Evolutionary conservation across 2,797 vertebrate species (phyloP).

Genomic region (Mormyrops attenuatus): DNA sequence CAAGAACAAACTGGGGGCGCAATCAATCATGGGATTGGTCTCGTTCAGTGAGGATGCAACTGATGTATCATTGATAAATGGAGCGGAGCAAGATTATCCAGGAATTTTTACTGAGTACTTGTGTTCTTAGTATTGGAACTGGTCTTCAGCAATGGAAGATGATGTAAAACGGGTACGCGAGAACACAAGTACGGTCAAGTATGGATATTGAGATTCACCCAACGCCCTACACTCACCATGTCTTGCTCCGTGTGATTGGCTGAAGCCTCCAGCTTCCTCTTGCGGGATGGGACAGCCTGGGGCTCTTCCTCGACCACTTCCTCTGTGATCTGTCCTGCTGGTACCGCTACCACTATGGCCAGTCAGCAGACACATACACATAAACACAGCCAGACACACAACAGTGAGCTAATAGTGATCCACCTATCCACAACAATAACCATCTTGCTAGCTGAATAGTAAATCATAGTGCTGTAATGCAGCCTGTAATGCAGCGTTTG

Average conservation of each 20-base stretch:
- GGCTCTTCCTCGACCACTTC: slow-evolving; percentile 64
- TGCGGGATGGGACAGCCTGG: slow-evolving; percentile 62
- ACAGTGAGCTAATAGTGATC: background rate
- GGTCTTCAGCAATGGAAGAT: background rate
- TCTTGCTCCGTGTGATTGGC: slow-evolving; percentile 57
- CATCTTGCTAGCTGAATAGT: background rate
- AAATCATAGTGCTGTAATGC: background rate
- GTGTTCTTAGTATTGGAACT: background rate
- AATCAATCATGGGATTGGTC: background rate
- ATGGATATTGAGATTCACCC: background rate
- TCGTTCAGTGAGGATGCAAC: background rate
- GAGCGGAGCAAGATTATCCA: background rate
- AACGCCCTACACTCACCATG: slow-evolving; percentile 50
- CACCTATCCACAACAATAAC: background rate
- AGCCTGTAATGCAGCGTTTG: background rate
- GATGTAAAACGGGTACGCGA: background rate
- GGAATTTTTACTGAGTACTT: background rate
- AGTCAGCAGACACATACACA: background rate
- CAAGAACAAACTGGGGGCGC: background rate
- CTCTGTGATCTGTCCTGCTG: slow-evolving; percentile 73
- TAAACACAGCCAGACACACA: background rate
- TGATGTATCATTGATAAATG: background rate
- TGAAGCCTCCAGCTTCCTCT: slow-evolving; percentile 59
- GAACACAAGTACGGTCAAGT: background rate
- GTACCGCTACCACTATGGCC: slow-evolving; percentile 71